Evolutionary conservation across 2,888 invertebrate species (phyloP), one percentile per base, ranked within the genome.

Genomic region (Stenodema calcarata): DNA sequence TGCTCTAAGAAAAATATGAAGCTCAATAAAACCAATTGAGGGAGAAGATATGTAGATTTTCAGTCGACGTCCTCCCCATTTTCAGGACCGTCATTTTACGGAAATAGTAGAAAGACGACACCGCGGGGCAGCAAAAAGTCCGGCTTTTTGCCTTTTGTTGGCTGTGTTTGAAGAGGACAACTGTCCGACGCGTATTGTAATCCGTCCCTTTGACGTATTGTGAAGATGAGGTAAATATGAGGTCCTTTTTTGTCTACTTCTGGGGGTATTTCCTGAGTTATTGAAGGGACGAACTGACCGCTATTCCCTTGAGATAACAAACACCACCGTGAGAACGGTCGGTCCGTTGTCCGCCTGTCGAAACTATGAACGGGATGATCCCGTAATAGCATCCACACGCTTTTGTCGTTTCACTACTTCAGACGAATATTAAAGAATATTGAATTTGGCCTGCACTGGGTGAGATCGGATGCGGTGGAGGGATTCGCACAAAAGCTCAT

Each of bases 151-250:
- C 69, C 69, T 69, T 18, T 73, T 73, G 73, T 30, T 7, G 2
- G 73, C 7, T 12, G 41, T 73, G 73, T 73, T 73, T 73, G 73
- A 73, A 73, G 73, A 73, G 73, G 73, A 73, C 73, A 73, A 11
- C 73, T 28, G 18, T 73, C 73, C 35, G 62, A 62, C 18, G 70
- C 14, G n/a, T 30, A 73, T 73, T 73, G 73, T 73, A 73, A 73
- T 35, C 6, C 28, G 73, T 73, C 73, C 73, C 16, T 35, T 73
- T 73, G 73, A 73, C 73, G 73, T 73, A 73, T 73, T 73, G 73
- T 73, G 73, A 14, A 18, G 73, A 73, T 41, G 73, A 73, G 41
- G 73, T 30, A 73, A 73, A 73, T 73, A 73, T 73, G 35, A 73
- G 73, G 73, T 73, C 18, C 18, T 73, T 30, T 73, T 41, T 73